A percentile compares a stretch with the other conserved stretches of the same genome.
These are phyloP conservation scores for Tetragonula carbonaria DNA, from an alignment of 2,888 invertebrate genomes.

Conservation along the genomic window DNA sequence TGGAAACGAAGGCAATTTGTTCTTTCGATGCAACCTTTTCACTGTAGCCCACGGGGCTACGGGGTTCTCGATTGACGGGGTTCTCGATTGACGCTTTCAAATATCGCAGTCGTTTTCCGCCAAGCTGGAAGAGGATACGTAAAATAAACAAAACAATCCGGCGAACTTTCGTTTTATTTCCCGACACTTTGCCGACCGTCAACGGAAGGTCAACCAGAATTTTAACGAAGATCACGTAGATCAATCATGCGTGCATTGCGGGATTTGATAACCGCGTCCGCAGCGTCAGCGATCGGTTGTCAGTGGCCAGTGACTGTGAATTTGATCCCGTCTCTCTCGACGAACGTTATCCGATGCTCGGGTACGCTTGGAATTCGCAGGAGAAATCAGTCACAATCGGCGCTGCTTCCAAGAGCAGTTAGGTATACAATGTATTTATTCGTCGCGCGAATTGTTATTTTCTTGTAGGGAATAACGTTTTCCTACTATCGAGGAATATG, in stretches of 20 bases:
- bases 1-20: too few relatives aligned
- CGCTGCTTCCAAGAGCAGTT: neutral
- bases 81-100: neutral
- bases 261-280: conserved; percentile 28
- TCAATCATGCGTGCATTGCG: conserved; percentile 5
- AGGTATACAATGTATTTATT: neutral
- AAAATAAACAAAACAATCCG: neutral
- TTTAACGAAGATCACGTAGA: conserved; percentile 31
- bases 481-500: neutral
- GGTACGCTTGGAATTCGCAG: conserved; percentile 37
- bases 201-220: conserved; percentile 9
- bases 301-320: conserved; percentile 35
- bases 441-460: too few relatives aligned
- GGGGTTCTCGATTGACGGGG: too few relatives aligned
- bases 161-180: conserved; percentile 5
- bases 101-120: neutral
- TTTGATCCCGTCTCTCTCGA: conserved; percentile 46
- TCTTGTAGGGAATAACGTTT: too few relatives aligned
- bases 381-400: conserved; percentile 49
- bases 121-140: neutral
- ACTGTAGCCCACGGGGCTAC: too few relatives aligned
- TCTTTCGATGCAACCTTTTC: too few relatives aligned
- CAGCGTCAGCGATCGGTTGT: conserved; percentile 39
- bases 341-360: conserved; percentile 29
- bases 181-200: neutral